Percentiles rank a stretch among this genome's conserved stretches.
phyloP scores from a whole-genome alignment of 2,888 invertebrate genomes.

The Lasioglossum villosulum region DNA sequence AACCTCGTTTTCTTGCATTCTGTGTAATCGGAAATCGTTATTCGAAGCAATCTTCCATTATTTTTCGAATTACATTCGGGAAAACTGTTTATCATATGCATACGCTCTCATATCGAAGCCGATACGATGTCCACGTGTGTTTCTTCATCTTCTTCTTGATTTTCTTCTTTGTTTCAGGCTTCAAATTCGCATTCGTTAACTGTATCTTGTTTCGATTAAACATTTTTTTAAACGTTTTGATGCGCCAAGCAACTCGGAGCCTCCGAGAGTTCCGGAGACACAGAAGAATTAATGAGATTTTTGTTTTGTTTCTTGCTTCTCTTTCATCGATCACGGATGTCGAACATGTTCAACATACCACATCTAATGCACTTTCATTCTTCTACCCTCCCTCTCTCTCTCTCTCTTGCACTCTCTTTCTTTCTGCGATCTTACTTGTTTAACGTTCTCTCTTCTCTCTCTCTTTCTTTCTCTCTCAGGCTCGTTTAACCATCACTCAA shows the following conservation, averaged over 20 bases:
- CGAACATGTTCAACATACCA: slow-evolving; percentile 57
- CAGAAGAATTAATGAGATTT: slow-evolving; percentile 62
- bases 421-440: slow-evolving; percentile 3
- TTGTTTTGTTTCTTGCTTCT: slow-evolving; percentile 17
- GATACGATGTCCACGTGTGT: slow-evolving; percentile 15
- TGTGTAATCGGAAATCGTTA: slow-evolving; percentile 19
- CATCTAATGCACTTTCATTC: slow-evolving; percentile 63
- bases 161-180: slow-evolving; percentile 19
- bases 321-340: slow-evolving; percentile 58
- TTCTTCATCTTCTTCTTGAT: slow-evolving; percentile 1
- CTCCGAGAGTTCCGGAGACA: slow-evolving; percentile 61
- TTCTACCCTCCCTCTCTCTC: slow-evolving; percentile 14
- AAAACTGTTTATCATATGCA: slow-evolving; percentile 58
- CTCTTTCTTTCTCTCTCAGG: slow-evolving; percentile 49
- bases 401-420: slow-evolving; percentile 21
- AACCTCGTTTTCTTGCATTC: slow-evolving; percentile 2
- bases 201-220: slow-evolving; percentile 30
- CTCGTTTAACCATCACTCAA: slow-evolving; percentile 69
- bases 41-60: slow-evolving; percentile 34
- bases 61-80: slow-evolving; percentile 48
- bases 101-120: slow-evolving; percentile 64
- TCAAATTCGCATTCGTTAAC: slow-evolving; percentile 17
- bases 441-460: slow-evolving; percentile 6
- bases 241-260: slow-evolving; percentile 52
- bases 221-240: slow-evolving; percentile 31